Evolutionary conservation across 37 sponge, comb jelly and placozoan species (phyloP), one percentile per base, ranked within the genome.

Genomic region (Hexactinellida sp.): DNA sequence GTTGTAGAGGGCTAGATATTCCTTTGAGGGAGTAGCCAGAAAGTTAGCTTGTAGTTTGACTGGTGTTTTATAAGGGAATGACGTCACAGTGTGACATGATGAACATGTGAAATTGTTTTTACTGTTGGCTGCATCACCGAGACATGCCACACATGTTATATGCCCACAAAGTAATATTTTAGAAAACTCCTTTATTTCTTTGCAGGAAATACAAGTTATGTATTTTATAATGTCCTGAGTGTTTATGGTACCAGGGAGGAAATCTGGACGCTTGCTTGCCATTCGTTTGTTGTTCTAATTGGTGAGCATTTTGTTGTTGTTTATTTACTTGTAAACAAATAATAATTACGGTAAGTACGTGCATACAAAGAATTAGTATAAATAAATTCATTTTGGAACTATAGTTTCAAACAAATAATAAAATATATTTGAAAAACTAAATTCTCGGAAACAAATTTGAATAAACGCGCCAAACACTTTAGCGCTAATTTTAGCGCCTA

Each of bases 81-180:
- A 63, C 1, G 76, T 63, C 3, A 63, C 76, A 21, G 76, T 63
- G 25, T 63, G 21, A 63, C 76, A 63, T 7, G 76, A 63, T 3
- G 76, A 25, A 23, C 76, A 63, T n/a, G 30, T n/a, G 76, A 32
- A 25, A n/a, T 63, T 63, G 34, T 63, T 63, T 23, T 63, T 63
- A n/a, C 76, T 63, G 13, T 63, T 63, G 5, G 76, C 76, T 23
- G 76, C 76, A 63, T 63, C 76, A n/a, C 76, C 76, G 5, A 63
- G 76, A 63, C 76, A 63, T 3, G 32, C 76, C 32, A 63, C 76
- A n/a, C 76, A 63, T 32, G 13, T 63, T 23, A 23, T 63, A 28
- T 63, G 76, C 5, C 76, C 76, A 23, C 76, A 63, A 7, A 63
- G 76, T 32, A 63, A 28, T 3, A 63, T 63, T 23, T 63, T 63